These are phyloP conservation scores for Sorex fumeus DNA, from an alignment of 2,113 vertebrate genomes.

Conservation along the genomic window DNA sequence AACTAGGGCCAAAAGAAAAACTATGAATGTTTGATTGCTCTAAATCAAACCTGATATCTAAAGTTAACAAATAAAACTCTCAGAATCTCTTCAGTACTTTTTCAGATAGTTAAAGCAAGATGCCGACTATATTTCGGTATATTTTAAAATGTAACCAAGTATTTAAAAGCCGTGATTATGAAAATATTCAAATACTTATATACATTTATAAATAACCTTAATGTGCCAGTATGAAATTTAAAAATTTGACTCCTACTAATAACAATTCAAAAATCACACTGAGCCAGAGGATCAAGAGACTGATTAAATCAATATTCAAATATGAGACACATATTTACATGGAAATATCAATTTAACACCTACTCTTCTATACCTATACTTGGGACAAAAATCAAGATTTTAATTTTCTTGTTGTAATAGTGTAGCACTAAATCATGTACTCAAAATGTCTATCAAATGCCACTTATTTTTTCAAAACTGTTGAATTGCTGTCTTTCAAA, in stretches of 20 bases:
- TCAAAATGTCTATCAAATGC: neutral
- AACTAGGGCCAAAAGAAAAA: neutral
- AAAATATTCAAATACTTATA: neutral
- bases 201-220: neutral
- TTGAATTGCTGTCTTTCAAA: neutral
- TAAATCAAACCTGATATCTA: neutral
- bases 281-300: neutral
- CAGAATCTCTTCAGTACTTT: neutral
- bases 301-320: constrained; percentile 28
- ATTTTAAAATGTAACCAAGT: neutral
- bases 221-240: constrained; percentile 6
- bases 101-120: neutral
- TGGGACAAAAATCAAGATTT: neutral
- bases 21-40: neutral
- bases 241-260: neutral
- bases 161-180: neutral
- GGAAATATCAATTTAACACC: neutral
- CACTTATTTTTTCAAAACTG: constrained; percentile 12
- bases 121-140: neutral
- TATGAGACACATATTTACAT: neutral
- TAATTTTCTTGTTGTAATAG: neutral
- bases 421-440: neutral
- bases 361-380: neutral
- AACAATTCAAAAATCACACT: neutral
- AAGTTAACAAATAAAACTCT: neutral